Base-by-base conservation (phyloP, 1,140 invertebrate genomes). In the Aricia agestis region DNA sequence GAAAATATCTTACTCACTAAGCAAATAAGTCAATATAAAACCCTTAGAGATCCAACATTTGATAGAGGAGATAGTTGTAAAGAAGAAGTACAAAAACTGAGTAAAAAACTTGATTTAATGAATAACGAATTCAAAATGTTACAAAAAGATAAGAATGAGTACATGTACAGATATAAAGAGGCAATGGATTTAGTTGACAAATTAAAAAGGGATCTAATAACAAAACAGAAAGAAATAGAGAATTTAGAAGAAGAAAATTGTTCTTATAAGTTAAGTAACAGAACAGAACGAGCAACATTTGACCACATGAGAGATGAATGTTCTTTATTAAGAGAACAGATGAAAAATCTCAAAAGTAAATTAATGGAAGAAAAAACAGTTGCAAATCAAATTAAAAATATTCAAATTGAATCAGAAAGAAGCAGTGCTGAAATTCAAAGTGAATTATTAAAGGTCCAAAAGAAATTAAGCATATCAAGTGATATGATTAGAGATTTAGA, bases 351-450 rank as follows among this genome's bases (percentile, higher is more conserved):
- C 70, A 87, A 92, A 79, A 80, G 79, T 72, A 89, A 92, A 78
- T 77, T 90, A 32, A 86, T 87, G 41, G 88, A 89, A 80, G 82
- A 90, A 76, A 92, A 92, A 78, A 90, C 92, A 66, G 73, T 92
- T 71, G 78, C 90, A 67, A 92, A 78, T 83, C 91, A 92, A 85
- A 89, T 92, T 70, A 94, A 94, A 82, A 92, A 93, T 59, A 84
- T 93, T 52, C 93, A 94, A 81, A 87, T 94, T 75, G 93, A 94
- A 89, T 94, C 93, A 52, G 94, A 94, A 84, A 92, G 93, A 80
- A 93, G 93, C 25, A 90, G 93, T 66, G 87, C 87, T 73, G 93
- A 94, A 77, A 82, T 92, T 41, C 93, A 94, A 82, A 89, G 90
- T 79, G 92, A 94, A 85, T 81, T 94, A 52, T 83, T 91, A 70